Percentiles rank a stretch among this genome's conserved stretches.
Evolutionary conservation across 2,113 vertebrate species (phyloP).

Genomic region (Odontophorus gujanensis): DNA sequence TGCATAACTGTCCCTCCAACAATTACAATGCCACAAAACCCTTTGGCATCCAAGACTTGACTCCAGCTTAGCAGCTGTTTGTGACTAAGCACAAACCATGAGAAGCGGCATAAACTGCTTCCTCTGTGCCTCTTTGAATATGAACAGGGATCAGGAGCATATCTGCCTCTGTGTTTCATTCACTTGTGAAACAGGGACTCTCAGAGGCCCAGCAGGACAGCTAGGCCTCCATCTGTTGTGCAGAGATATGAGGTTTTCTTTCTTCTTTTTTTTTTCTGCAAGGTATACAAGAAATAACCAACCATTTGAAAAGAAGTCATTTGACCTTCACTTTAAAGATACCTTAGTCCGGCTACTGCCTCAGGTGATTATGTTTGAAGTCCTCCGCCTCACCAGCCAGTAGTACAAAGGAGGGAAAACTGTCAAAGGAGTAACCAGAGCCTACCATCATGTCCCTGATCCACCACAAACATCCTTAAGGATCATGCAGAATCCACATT

Average conservation of each 20-base stretch:
- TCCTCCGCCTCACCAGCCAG: background rate
- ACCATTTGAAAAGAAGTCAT: background rate
- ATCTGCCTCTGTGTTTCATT: background rate
- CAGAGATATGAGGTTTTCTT: background rate
- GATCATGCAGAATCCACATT: background rate
- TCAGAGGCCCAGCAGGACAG: conserved; percentile 1
- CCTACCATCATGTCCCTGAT: background rate
- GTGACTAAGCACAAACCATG: background rate
- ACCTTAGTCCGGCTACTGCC: background rate
- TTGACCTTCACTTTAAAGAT: conserved; percentile 12
- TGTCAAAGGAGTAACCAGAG: background rate
- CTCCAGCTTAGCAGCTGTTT: background rate
- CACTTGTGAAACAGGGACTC: background rate
- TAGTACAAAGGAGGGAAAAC: background rate
- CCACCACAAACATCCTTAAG: background rate
- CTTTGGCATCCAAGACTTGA: background rate
- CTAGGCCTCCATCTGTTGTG: conserved; percentile 49
- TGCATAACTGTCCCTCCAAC: background rate
- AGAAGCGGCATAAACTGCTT: background rate
- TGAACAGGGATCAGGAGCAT: background rate
- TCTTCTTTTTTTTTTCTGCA: conserved; percentile 24
- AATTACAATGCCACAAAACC: background rate
- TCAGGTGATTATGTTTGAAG: background rate
- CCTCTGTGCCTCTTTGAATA: background rate
- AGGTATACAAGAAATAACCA: conserved; percentile 35